Conservation (phyloP, 2,888 invertebrate species). For the Hartigia nigra region DNA sequence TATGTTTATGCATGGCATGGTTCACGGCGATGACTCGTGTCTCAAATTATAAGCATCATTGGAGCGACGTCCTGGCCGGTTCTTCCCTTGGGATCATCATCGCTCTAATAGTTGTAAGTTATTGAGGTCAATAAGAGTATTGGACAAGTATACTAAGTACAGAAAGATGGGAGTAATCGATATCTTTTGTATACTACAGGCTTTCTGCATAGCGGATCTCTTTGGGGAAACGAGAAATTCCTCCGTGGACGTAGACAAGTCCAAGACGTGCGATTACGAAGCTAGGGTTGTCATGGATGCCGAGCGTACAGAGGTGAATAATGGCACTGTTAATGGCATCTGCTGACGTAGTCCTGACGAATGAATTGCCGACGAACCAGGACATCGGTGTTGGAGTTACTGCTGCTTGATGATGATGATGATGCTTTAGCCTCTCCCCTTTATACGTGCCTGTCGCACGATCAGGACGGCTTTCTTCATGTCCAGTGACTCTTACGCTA, state of each 20-base stretch:
- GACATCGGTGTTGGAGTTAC: constrained; percentile 34
- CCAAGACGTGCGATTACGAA: constrained; percentile 52
- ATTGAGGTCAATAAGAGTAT: background rate
- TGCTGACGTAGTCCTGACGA: constrained; percentile 47
- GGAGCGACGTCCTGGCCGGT: constrained; percentile 95
- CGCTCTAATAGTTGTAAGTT: constrained; percentile 79
- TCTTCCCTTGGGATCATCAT: constrained; percentile 75
- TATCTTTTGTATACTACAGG: constrained; percentile 38
- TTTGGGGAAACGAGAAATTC: constrained; percentile 44
- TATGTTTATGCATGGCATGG: constrained; percentile 83
- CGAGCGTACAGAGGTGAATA: constrained; percentile 63
- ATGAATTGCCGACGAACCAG: background rate
- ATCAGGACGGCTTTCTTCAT: background rate
- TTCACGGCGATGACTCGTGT: constrained; percentile 91
- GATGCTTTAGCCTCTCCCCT: constrained; percentile 35
- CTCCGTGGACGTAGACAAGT: constrained; percentile 34
- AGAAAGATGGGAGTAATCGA: background rate
- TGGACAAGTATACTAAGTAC: background rate
- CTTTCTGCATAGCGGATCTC: constrained; percentile 50
- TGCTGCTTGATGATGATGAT: constrained; percentile 48
- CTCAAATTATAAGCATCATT: constrained; percentile 97
- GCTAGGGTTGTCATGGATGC: constrained; percentile 23
- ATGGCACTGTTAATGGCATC: constrained; percentile 60
- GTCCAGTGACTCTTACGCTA: background rate
- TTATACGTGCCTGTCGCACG: background rate